Evolutionary conservation across 2,888 invertebrate species (phyloP).

Genomic region (Lasioglossum morio): DNA sequence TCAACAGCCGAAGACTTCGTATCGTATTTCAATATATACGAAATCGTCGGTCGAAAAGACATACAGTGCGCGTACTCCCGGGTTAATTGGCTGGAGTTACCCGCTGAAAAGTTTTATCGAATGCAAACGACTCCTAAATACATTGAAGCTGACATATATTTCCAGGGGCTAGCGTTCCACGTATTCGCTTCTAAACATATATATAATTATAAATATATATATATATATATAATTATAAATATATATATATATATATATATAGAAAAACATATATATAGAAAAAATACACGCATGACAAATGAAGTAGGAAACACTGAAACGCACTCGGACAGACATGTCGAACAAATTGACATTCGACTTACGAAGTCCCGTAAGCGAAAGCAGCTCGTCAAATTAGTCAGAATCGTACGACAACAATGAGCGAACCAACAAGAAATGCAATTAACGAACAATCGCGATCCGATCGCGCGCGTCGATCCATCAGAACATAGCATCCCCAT

Average conservation of each 20-base stretch:
- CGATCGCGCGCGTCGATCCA: neutral
- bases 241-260: too few species aligned
- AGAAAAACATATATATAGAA: too few species aligned
- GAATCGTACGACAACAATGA: neutral
- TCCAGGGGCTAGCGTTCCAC: too few species aligned
- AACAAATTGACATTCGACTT: neutral
- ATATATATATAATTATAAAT: too few species aligned
- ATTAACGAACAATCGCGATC: constrained; percentile 5
- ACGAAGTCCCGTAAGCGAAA: neutral
- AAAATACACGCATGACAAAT: neutral
- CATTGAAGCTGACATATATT: neutral
- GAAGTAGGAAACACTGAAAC: neutral
- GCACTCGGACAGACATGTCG: neutral
- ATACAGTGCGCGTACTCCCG: too few species aligned
- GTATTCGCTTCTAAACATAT: too few species aligned
- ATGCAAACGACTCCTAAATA: neutral
- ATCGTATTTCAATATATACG: too few species aligned
- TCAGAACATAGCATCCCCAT: constrained; percentile 1
- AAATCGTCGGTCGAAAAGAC: too few species aligned
- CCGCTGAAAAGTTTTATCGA: neutral
- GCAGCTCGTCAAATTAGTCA: neutral
- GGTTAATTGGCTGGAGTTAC: neutral
- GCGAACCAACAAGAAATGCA: neutral
- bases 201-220: too few species aligned
- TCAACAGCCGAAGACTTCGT: too few species aligned